These are phyloP conservation scores for Remorina albescens DNA, from an alignment of 2,797 vertebrate genomes.

Conservation along the genomic window DNA sequence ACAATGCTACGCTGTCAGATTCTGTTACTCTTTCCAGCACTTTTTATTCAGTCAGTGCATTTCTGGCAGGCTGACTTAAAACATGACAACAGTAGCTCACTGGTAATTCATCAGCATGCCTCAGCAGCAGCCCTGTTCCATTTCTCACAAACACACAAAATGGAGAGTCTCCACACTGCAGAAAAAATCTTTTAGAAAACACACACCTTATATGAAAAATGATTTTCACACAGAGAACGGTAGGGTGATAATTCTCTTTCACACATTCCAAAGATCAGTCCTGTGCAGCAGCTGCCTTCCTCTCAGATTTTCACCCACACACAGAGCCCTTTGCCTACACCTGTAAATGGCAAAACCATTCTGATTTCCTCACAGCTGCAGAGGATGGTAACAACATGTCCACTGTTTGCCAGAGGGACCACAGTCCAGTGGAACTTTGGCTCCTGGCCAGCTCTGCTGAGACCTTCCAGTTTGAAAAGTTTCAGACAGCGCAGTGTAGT, in stretches of 20 bases:
- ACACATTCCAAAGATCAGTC: conserved; percentile 39
- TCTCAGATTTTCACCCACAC: conserved; percentile 43
- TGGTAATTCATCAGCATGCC: conserved; percentile 66
- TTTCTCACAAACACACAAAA: conserved; percentile 47
- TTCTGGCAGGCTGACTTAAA: conserved; percentile 63
- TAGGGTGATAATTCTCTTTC: conserved; percentile 21
- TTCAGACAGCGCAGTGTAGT: conserved; percentile 7
- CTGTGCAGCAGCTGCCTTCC: conserved; percentile 35
- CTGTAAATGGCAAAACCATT: conserved; percentile 57
- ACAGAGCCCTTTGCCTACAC: conserved; percentile 42
- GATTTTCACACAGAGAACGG: conserved; percentile 23
- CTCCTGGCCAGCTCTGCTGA: conserved; percentile 26
- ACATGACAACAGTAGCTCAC: conserved; percentile 67
- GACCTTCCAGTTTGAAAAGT: conserved; percentile 45
- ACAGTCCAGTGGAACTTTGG: conserved; percentile 53
- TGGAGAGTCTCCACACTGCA: conserved; percentile 48
- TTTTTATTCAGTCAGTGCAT: conserved; percentile 51
- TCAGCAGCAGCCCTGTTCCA: conserved; percentile 38
- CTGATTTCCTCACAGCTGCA: conserved; percentile 50
- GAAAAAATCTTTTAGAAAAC: conserved; percentile 58
- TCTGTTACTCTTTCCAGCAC: conserved; percentile 48
- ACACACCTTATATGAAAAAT: conserved; percentile 42
- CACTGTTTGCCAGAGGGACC: conserved; percentile 25
- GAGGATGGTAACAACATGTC: conserved; percentile 49
- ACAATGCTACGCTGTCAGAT: conserved; percentile 28